Evolutionary conservation across 1,140 invertebrate genomes (phyloP), one percentile per base, ranked within the genome.

Genomic region (Schlechtendalia chinensis): DNA sequence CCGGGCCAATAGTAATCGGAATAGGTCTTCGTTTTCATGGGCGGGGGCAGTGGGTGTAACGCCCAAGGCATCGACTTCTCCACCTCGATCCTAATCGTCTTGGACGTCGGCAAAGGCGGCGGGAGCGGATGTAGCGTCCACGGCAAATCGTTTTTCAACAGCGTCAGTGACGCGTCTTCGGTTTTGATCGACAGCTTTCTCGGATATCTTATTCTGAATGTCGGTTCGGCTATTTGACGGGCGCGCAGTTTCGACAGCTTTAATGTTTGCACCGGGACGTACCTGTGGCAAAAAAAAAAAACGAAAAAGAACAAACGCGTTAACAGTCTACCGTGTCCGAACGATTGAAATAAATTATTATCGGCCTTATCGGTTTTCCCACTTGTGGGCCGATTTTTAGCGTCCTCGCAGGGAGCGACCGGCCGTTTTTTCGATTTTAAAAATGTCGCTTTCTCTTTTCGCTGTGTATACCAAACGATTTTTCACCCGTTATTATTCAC

Each of bases 21-120:
- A 17, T 71, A 47, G 17, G 39, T 39, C 61, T 56, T 71, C 32
- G 67, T 71, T 24, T 71, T 72, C 3, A 72, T 54, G 1, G 80
- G 80, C 12, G 65, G 80, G 0, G 80, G 80, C 2, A 71, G 67
- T 4, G 80, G 65, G 32, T 81, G 47, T 24, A 71, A 29, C 0
- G 65, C 67, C 65, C 80, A 81, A 4, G 79, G 79, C 61, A 74
- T 53, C 1, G 54, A 53, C 45, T 59, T 61, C 1, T 75, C 71
- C 27, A 29, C 29, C 1, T 77, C 69, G 1, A 67, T 12, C 17
- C 10, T 45, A 8, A 58, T 79, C 5, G 71, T 39, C 22, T 59
- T 59, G 32, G 58, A 14, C 71, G 81, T 74, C 1, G 81, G 45
- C 69, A 81, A 53, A 6, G 81, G 71, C 29, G 71, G 69, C 6